Evolutionary conservation across 2,113 vertebrate genomes (phyloP), one percentile per base, ranked within the genome.

Genomic region (Trogon melanurus): DNA sequence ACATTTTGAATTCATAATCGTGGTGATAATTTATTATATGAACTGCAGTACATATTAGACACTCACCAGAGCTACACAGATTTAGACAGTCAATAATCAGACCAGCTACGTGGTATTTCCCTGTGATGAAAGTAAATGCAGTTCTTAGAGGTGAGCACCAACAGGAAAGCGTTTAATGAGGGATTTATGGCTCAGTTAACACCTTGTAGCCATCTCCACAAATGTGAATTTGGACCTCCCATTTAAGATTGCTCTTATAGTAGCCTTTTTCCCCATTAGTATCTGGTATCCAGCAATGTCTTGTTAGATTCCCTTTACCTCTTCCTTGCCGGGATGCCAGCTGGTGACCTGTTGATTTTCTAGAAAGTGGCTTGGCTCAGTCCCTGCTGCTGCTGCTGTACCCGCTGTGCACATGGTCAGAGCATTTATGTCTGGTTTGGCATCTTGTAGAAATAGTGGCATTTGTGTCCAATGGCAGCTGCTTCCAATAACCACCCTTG

Each of bases 31-130:
- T 73, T 74, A 21, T 71, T 94, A 50, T 58, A 47, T 69, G 74
- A 89, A 51, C 60, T 58, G 26, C 8, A 50, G 22, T 19, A 73
- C 41, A 76, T 73, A 54, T 69, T 38, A 85, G 22, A 51, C 13
- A 23, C 16, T 53, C 11, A 12, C 6, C 20, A 32, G 50, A 22
- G 16, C 74, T 65, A 13, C 0, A 3, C 1, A 9, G n/a, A 2
- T 36, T 69, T 73, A 73, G 22, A 16, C 41, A 54, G 41, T 64
- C 36, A 51, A 36, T 67, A 62, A 13, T 48, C 11, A 56, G 30
- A 79, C 51, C 30, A 71, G 4, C 30, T 30, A 36, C 2, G 27
- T 65, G 29, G 6, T 70, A 17, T 61, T 67, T 53, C 17, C 27
- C 21, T 70, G 57, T 61, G 53, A 67, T 67, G 57, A 62, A 57